Conservation (phyloP, 2,113 vertebrate species). For the Ammodytes dubius region DNA sequence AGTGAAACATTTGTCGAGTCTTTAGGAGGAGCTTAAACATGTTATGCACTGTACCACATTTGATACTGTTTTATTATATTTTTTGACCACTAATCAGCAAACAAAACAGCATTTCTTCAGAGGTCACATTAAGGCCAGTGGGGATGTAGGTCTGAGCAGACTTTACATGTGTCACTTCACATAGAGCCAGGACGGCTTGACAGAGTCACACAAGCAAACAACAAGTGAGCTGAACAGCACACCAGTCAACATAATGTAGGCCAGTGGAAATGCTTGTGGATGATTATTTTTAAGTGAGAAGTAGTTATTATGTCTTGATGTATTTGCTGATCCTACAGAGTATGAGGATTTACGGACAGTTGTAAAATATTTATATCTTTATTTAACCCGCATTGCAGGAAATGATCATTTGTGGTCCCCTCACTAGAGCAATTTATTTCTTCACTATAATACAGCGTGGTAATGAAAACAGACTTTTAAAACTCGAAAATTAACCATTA, state of each 20-base stretch:
- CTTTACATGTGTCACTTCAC: constrained; percentile 75
- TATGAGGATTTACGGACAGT: neutral
- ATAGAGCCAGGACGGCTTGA: constrained; percentile 56
- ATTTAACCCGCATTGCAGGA: neutral
- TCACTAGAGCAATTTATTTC: too few relatives aligned
- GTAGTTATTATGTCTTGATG: neutral
- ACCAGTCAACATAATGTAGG: constrained; percentile 68
- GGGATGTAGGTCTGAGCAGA: constrained; percentile 65
- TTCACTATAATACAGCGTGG: neutral
- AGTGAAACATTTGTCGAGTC: neutral
- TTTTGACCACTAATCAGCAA: constrained; percentile 30
- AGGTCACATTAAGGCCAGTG: constrained; percentile 69
- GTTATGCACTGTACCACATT: neutral
- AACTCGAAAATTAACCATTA: neutral
- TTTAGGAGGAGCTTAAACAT: neutral
- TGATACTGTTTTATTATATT: neutral
- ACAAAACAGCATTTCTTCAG: constrained; percentile 28
- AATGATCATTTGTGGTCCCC: neutral
- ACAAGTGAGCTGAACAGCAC: constrained; percentile 39
- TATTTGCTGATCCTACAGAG: neutral
- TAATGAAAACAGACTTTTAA: neutral
- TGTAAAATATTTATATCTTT: neutral
- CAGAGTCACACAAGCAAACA: constrained; percentile 61
- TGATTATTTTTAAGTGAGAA: constrained; percentile 8
- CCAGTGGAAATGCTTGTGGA: constrained; percentile 30